Evolutionary conservation across 2,797 vertebrate species (phyloP).

Genomic region (Ambastaia sidthimunki): DNA sequence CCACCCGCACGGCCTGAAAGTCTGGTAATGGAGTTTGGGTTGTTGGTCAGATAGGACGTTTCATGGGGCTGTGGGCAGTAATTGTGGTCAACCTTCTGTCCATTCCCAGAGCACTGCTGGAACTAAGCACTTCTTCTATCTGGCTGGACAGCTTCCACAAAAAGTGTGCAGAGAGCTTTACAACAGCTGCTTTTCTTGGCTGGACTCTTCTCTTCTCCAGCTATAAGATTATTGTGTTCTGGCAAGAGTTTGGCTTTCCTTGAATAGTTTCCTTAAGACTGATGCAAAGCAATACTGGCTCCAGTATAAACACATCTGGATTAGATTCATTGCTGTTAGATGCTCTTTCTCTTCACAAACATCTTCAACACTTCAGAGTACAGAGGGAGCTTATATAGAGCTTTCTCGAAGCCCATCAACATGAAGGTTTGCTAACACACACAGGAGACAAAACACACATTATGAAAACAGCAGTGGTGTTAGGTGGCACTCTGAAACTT

Average conservation of each 20-base stretch:
- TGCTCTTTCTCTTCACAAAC: constrained; percentile 33
- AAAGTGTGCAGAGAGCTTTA: constrained; percentile 35
- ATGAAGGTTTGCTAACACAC: constrained; percentile 8
- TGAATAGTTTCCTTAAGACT: constrained; percentile 34
- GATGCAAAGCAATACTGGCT: constrained; percentile 27
- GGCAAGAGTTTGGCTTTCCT: constrained; percentile 46
- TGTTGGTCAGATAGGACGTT: constrained; percentile 48
- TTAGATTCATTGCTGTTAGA: constrained; percentile 47
- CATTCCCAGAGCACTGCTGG: constrained; percentile 10
- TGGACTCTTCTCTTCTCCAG: constrained; percentile 11
- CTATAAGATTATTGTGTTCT: constrained; percentile 48
- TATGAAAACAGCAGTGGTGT: too few species aligned
- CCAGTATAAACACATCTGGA: constrained; percentile 62
- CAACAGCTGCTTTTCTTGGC: constrained; percentile 48
- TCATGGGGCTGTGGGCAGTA: constrained; percentile 46
- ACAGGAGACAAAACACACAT: too few species aligned
- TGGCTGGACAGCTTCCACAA: constrained; percentile 41
- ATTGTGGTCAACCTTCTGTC: constrained; percentile 46
- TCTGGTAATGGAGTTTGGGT: constrained; percentile 32
- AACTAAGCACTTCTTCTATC: constrained; percentile 28
- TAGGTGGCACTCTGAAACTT: background rate
- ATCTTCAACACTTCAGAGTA: constrained; percentile 32
- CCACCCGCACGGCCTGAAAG: constrained; percentile 17
- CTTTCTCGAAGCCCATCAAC: background rate
- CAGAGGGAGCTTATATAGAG: constrained; percentile 9